phyloP scores from a whole-genome alignment of 1,140 invertebrate species.

The Macrotrachela quadricornifera region DNA sequence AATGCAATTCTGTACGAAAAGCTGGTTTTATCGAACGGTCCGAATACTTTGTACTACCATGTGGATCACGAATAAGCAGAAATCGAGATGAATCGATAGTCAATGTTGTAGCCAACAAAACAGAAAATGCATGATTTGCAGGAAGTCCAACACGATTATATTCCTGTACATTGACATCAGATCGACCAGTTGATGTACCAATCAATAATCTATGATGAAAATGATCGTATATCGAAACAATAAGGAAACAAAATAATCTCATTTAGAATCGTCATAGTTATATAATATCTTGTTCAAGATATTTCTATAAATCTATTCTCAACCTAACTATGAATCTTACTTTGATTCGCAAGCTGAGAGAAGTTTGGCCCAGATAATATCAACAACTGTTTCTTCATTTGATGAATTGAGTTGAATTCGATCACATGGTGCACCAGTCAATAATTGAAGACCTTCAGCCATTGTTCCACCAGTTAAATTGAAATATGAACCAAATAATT shows the following conservation, averaged over 20 bases:
- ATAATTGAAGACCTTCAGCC: slow-evolving; percentile 74
- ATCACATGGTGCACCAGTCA: slow-evolving; percentile 49
- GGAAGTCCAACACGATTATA: slow-evolving; percentile 42
- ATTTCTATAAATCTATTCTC: too few species aligned
- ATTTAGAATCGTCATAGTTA: slow-evolving; percentile 84
- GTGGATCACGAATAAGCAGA: too few species aligned
- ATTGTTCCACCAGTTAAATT: slow-evolving; percentile 75
- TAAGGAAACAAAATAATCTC: slow-evolving; percentile 62
- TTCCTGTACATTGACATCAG: too few species aligned
- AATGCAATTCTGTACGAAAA: too few species aligned
- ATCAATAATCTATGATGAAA: too few species aligned
- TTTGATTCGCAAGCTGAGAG: neutral
- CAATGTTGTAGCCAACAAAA: neutral
- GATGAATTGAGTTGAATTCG: neutral
- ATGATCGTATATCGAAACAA: slow-evolving; percentile 20
- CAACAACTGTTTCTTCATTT: neutral
- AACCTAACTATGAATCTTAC: too few species aligned
- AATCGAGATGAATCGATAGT: too few species aligned
- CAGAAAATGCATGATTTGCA: slow-evolving; percentile 78
- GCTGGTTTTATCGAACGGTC: too few species aligned
- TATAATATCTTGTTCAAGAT: too few species aligned
- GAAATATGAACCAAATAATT: slow-evolving; percentile 88
- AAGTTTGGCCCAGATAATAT: slow-evolving; percentile 3
- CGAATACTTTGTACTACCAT: too few species aligned
- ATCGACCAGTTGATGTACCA: too few species aligned